Evolutionary conservation across 2,113 vertebrate genomes (phyloP).

Genomic region (Ctenodactylus gundi): DNA sequence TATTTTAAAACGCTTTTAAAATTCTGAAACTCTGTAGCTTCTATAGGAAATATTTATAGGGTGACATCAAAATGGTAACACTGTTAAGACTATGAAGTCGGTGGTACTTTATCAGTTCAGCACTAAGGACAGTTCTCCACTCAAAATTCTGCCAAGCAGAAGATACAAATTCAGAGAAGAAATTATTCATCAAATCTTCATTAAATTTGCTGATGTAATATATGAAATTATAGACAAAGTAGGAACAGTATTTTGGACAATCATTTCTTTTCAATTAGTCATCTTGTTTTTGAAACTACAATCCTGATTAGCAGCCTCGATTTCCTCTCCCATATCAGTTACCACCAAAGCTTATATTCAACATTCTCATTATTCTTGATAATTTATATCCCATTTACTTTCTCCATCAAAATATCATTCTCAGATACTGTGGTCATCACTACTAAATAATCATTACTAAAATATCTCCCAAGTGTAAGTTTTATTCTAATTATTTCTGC

Average conservation of each 20-base stretch:
- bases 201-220: background rate
- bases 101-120: background rate
- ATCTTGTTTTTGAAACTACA: background rate
- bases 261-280: background rate
- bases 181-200: background rate
- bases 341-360: background rate
- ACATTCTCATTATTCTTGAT: background rate
- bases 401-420: background rate
- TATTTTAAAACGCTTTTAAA: background rate
- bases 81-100: too few species aligned
- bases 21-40: background rate
- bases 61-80: too few species aligned
- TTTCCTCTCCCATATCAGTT: background rate
- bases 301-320: fast-evolving
- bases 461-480: background rate
- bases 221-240: background rate
- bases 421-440: background rate
- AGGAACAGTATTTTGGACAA: background rate
- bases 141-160: background rate
- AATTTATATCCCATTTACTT: background rate
- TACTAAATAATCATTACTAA: background rate
- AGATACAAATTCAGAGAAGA: background rate
- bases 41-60: too few species aligned
- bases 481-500: background rate
- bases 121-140: background rate